A percentile compares a stretch with the other conserved stretches of the same genome.
Evolutionary conservation across 2,113 vertebrate species (phyloP).

Genomic region (Lutjanus erythropterus): DNA sequence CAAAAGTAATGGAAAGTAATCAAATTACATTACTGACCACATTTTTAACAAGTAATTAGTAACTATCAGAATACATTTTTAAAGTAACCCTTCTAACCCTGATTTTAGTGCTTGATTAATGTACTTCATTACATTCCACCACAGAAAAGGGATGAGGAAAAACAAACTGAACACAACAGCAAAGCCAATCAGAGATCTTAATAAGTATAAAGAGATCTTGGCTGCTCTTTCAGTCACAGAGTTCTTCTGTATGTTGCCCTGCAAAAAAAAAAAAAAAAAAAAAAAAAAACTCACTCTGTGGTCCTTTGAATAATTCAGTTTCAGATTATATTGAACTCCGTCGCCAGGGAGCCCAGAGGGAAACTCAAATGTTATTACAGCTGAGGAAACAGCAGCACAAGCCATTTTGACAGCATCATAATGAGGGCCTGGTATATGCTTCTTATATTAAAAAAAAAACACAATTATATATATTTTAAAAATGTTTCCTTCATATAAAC

Average conservation of each 20-base stretch:
- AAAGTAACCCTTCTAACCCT: no score
- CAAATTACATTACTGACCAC: no score
- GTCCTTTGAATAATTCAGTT: slow-evolving; percentile 36
- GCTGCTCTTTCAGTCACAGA: neutral
- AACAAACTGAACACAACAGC: no score
- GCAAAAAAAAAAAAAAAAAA: neutral
- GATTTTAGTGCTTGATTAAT: neutral
- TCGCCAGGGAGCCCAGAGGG: neutral
- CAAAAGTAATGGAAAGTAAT: no score
- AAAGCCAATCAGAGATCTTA: neutral
- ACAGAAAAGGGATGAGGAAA: neutral
- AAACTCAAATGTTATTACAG: slow-evolving; percentile 20
- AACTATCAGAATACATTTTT: no score
- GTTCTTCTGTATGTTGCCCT: neutral
- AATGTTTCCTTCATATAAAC: neutral
- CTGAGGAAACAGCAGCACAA: neutral
- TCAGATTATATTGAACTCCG: neutral
- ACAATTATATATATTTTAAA: no score
- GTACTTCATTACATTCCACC: neutral
- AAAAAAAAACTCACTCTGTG: neutral
- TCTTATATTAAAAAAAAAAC: neutral
- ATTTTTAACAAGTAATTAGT: no score
- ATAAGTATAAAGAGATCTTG: neutral
- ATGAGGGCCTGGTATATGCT: neutral
- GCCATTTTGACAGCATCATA: neutral